Conservation (phyloP, 1,140 invertebrate genomes). For the Nasonia longicornis region DNA sequence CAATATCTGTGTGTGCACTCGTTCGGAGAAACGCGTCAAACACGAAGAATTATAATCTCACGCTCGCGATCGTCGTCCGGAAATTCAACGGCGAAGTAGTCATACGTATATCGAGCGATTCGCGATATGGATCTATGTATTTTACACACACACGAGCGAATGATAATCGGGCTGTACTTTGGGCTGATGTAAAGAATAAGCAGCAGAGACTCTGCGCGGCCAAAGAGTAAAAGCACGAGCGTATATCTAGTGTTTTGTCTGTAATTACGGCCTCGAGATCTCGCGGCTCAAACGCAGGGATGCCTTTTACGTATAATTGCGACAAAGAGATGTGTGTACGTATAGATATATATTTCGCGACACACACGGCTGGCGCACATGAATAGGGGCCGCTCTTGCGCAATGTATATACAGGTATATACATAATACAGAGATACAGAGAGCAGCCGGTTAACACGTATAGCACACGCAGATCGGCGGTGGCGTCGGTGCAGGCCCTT, state of each 20-base stretch:
- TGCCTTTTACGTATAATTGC: neutral
- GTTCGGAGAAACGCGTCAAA: neutral
- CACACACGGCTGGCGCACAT: neutral
- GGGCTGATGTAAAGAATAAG: neutral
- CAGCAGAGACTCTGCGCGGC: neutral
- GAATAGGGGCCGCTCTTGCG: neutral
- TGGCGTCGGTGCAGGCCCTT: neutral
- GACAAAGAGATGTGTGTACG: neutral
- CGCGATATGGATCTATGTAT: neutral
- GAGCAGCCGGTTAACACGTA: neutral
- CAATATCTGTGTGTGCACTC: neutral
- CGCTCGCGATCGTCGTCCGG: neutral
- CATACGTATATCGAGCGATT: neutral
- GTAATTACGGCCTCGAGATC: neutral
- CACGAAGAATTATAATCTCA: constrained; percentile 24
- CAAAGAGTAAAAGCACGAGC: too few species aligned
- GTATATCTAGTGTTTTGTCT: neutral
- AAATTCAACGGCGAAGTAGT: neutral
- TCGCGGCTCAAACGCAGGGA: neutral
- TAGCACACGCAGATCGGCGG: neutral
- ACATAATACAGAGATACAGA: too few species aligned
- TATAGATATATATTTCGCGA: neutral
- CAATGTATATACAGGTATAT: too few species aligned
- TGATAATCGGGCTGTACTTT: neutral
- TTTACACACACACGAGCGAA: neutral